Percentiles rank a stretch among this genome's conserved stretches.
phyloP scores from a whole-genome alignment of 2,797 vertebrate species.

The Clarias fuscus region DNA sequence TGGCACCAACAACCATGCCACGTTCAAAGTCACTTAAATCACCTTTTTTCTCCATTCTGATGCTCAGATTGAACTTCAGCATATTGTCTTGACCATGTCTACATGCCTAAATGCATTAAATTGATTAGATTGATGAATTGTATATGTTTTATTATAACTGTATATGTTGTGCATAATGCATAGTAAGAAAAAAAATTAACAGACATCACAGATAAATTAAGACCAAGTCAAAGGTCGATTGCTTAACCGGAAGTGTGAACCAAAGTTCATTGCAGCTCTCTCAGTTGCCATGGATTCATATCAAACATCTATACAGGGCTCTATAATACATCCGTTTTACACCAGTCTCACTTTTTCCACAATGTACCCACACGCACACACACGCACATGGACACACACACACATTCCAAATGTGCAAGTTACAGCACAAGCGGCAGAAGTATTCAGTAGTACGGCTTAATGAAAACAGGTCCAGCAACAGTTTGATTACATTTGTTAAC shows the following conservation, averaged over 20 bases:
- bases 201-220: neutral
- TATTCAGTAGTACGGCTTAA: constrained; percentile 16
- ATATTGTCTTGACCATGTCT: too few relatives aligned
- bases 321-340: constrained; percentile 11
- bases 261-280: neutral
- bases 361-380: constrained; percentile 14
- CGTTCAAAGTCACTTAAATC: too few relatives aligned
- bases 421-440: constrained; percentile 17
- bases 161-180: neutral
- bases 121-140: too few relatives aligned
- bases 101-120: too few relatives aligned
- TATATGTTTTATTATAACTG: neutral
- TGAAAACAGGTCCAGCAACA: constrained; percentile 28
- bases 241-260: neutral
- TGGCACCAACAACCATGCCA: too few relatives aligned
- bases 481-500: constrained; percentile 13
- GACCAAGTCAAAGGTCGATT: constrained; percentile 16
- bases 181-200: neutral
- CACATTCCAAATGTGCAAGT: constrained; percentile 26
- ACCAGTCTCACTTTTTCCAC: constrained; percentile 44
- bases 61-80: too few relatives aligned
- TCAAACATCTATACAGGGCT: constrained; percentile 24
- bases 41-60: too few relatives aligned
- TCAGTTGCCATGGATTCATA: constrained; percentile 32
- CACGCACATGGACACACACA: neutral